Percentiles rank a stretch among this genome's conserved stretches.
phyloP scores from a whole-genome alignment of 2,888 invertebrate species.

The Geotrupes spiniger region DNA sequence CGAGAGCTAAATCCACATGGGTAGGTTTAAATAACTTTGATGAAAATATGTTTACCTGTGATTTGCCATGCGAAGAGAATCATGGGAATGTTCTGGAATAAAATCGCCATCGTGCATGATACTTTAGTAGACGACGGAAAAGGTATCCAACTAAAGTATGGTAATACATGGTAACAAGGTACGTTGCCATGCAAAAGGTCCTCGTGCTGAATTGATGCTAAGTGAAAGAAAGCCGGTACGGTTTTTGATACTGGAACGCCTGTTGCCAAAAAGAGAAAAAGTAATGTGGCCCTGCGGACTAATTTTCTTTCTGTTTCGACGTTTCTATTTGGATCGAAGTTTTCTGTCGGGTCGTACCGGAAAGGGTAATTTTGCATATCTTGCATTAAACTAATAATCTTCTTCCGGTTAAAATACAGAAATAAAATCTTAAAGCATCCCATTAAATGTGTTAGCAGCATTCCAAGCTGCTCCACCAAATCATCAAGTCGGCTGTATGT shows the following conservation, averaged over 20 bases:
- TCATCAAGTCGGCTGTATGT: not conserved
- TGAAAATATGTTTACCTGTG: conserved; percentile 8
- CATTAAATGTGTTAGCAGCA: conserved; percentile 30
- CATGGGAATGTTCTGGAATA: conserved; percentile 7
- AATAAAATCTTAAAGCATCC: conserved; percentile 30
- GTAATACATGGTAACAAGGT: conserved; percentile 4
- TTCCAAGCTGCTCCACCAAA: conserved; percentile 24
- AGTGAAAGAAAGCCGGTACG: not conserved
- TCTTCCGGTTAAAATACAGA: conserved; percentile 20
- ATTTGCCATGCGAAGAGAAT: conserved; percentile 12
- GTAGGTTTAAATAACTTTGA: too few relatives aligned
- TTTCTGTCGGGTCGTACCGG: conserved; percentile 19
- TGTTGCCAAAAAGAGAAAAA: conserved; percentile 19
- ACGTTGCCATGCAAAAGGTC: not conserved
- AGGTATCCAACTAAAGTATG: conserved; percentile 22
- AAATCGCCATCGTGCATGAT: conserved; percentile 1
- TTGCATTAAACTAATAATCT: conserved; percentile 14
- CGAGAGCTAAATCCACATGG: conserved; percentile 26
- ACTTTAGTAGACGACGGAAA: not conserved
- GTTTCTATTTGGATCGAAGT: conserved; percentile 9
- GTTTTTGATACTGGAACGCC: conserved; percentile 1
- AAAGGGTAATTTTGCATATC: conserved; percentile 20
- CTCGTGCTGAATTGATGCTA: not conserved
- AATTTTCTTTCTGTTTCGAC: conserved; percentile 21
- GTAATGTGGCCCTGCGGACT: conserved; percentile 9